Base-by-base conservation (phyloP, 2,888 invertebrate genomes). In the Axea sp. region DNA sequence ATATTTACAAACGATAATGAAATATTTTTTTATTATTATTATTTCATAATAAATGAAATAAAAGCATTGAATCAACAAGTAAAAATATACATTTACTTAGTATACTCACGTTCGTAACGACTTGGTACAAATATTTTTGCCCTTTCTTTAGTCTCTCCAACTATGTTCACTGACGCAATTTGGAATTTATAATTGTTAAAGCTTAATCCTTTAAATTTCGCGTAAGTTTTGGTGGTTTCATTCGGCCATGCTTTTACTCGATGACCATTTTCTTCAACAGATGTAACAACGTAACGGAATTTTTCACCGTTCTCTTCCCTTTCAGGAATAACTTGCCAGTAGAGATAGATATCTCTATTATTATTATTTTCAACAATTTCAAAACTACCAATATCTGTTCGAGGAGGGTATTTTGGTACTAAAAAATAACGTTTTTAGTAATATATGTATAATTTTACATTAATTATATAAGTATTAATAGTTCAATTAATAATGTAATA, bases 251-350 rank as follows among this genome's bases (percentile, higher is more conserved):
- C 81, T 5, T 86, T 76, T 30, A 88, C 84, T 65, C 85, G 84
- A 1, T 86, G 86, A 11, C 88, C 89, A 62, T 81, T 85, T 76
- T 88, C 89, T 67, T 87, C 83, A 1, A 89, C 85, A 62, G 84
- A 81, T 24, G 89, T 86, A n/a, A 94, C 90, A 76, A 89, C 88
- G 83, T 96, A 96, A 1, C 89, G 89, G 81, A 96, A 95, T 81
- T 93, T 90, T 3, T 91, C 91, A 11, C 95, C 96, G 82, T 95
- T 95, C 79, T 93, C 90, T 77, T 92, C 90, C 82, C 90, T 90
- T 35, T 90, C 89, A 11, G 91, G 90, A 47, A 96, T 90, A 75
- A 92, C 91, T 82, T 94, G 92, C 95, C 96, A 96, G 85, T 95
- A 96, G 12, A 96, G 88, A 83, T 92, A 91, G 31, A 95, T 89